Base-by-base conservation (phyloP, 2,888 invertebrate species). In the Sycophila texana region DNA sequence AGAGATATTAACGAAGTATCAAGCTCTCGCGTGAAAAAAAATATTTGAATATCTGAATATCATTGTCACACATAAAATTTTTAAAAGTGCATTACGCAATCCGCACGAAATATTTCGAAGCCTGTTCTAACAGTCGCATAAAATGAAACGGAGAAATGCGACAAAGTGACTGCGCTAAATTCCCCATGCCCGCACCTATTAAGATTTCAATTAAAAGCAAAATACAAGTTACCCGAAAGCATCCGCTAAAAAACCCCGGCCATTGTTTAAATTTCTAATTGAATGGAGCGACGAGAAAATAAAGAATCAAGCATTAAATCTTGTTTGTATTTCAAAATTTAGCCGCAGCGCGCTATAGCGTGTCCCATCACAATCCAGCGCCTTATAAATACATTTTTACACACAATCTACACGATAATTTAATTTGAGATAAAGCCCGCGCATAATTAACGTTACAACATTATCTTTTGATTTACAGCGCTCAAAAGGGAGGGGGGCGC, bases 391-490 rank as follows among this genome's bases (percentile, higher is more conserved):
- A 57, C 18, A 16, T 16, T 60, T 66, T 55, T 71, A 47, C 60
- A 55, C 66, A 26, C 68, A 26, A 51, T 26, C 22, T 26, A 13
- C 60, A 26, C 26, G 74, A 77, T 81, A 81, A 81, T 81, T 81
- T 74, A 81, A 81, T 77, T 74, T 57, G 60, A 55, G 74, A 80
- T 80, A 80, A 39, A 77, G 71, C 53, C 22, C 74, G 70, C 53
- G 80, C 66, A 71, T 73, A 78, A 76, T 79, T 78, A 81, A 81
- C 60, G 78, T 70, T 76, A 73, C 76, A 76, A 76, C 81, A 73
- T 78, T 81, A 81, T 78, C 81, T 71, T 66, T 77, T 81, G 81
- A 81, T 81, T 81, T 79, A 81, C 78, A 72, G 26, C 76, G 39
- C 30, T 49, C 39, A 39, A 30, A 7, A 7, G 39, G 7, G 39